Evolutionary conservation across 2,797 vertebrate genomes (phyloP).

Genomic region (Siniperca scherzeri): DNA sequence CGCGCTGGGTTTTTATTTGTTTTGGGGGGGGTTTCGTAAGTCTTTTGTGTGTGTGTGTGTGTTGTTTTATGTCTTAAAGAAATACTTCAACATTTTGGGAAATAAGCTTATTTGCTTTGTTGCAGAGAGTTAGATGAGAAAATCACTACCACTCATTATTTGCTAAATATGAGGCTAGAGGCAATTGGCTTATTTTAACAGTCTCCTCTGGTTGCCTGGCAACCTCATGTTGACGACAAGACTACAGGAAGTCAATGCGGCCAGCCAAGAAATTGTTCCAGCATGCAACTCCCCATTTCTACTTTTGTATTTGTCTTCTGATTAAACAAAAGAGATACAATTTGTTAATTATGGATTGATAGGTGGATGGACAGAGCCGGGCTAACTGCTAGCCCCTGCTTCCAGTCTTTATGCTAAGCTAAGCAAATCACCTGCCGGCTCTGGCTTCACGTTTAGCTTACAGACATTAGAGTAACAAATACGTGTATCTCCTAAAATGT

Average conservation of each 20-base stretch:
- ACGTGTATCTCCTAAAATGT: constrained; percentile 11
- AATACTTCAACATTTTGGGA: constrained; percentile 26
- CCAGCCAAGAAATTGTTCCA: not conserved
- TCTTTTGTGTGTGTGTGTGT: not conserved
- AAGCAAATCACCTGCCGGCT: not conserved
- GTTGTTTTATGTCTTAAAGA: constrained; percentile 23
- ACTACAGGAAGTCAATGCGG: not conserved
- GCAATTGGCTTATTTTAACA: not conserved
- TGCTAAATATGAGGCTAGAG: not conserved
- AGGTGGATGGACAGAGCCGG: not conserved
- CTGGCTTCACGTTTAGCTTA: not conserved
- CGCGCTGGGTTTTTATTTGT: not conserved
- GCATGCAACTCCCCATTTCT: not conserved
- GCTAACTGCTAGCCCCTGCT: not conserved
- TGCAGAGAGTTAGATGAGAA: not conserved
- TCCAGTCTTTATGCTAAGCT: not conserved
- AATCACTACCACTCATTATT: not conserved
- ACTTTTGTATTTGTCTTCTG: not conserved
- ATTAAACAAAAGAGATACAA: not conserved
- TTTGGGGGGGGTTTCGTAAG: too few species aligned
- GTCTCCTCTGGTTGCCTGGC: not conserved
- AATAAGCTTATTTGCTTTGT: not conserved
- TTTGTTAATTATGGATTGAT: not conserved
- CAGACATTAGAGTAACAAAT: not conserved
- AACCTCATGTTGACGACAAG: not conserved